Base-by-base conservation (phyloP, 2,113 vertebrate genomes). In the Dasypus novemcinctus region DNA sequence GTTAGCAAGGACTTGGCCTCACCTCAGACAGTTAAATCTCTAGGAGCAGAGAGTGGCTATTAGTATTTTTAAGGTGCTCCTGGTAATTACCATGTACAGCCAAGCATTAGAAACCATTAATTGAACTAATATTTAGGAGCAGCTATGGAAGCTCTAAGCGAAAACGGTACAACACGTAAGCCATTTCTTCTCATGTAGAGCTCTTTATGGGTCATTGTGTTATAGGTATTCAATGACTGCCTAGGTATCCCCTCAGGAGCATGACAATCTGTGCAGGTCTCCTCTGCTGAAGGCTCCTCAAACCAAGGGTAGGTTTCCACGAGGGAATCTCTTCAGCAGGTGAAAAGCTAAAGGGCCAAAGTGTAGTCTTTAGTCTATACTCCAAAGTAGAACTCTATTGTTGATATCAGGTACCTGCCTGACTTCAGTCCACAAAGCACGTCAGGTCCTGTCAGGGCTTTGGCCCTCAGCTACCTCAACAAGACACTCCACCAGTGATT, bases 121-220 rank as follows among this genome's bases (percentile, higher is more conserved):
- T 78, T 90, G 75, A 90, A 74, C 43, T 75, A 76, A 49, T 91
- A 82, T 79, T 59, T 64, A 90, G 41, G 7, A 43, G 33, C 25
- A 64, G 23, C 57, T 93, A 63, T 7, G 41, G 85, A 87, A 79
- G 43, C n/a, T 86, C 59, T 80, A 57, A 57, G 31, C 92, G 76
- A 69, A 64, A n/a, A 79, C 4, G 41, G 14, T 68, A 33, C 8
- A 74, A 59, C 33, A 78, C 23, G 41, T 33, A 63, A 63, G 63
- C 87, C 52, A n/a, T 31, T 46, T 63, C 86, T 61, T 88, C 52
- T 31, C 75, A 33, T 38, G n/a, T 63, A 74, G 63, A 91, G 68
- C 25, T 86, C 38, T 80, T 75, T 27, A 41, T 1, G 18, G 49
- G 91, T n/a, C n/a, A 46, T 20, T 43, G 18, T 52, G 27, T 41